Conservation (phyloP, 2,113 vertebrate genomes). For the Scomber scombrus region DNA sequence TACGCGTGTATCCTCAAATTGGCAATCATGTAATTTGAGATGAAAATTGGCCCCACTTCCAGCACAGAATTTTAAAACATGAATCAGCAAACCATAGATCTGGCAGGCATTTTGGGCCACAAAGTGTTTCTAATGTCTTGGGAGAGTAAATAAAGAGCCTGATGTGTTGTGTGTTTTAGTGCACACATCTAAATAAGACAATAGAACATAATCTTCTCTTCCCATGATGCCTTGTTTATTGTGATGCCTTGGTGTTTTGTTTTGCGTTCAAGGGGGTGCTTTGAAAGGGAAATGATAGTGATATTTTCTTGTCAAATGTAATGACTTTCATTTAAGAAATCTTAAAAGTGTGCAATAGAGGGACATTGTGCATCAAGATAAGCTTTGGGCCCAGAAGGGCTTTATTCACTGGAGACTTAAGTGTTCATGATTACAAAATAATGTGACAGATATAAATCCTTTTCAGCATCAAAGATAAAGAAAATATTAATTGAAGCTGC, state of each 20-base stretch:
- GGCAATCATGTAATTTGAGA: slow-evolving; percentile 56
- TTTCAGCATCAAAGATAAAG: slow-evolving; percentile 17
- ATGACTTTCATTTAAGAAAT: slow-evolving; percentile 73
- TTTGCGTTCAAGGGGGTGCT: slow-evolving; percentile 65
- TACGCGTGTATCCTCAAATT: slow-evolving; percentile 63
- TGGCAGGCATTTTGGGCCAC: slow-evolving; percentile 52
- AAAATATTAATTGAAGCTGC: slow-evolving; percentile 21
- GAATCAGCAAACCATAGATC: slow-evolving; percentile 43
- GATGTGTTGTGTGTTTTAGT: slow-evolving; percentile 73
- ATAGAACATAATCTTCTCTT: slow-evolving; percentile 70
- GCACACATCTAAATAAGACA: slow-evolving; percentile 74
- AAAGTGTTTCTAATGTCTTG: slow-evolving; percentile 72
- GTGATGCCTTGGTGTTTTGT: slow-evolving; percentile 65
- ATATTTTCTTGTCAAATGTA: slow-evolving; percentile 75
- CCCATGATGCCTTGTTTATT: slow-evolving; percentile 59
- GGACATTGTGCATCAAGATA: slow-evolving; percentile 55
- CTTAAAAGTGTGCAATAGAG: slow-evolving; percentile 58
- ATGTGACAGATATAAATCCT: slow-evolving; percentile 9
- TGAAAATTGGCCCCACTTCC: slow-evolving; percentile 58
- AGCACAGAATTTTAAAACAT: slow-evolving; percentile 52
- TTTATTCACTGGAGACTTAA: slow-evolving; percentile 41
- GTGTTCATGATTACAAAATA: slow-evolving; percentile 30
- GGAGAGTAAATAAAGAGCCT: slow-evolving; percentile 73
- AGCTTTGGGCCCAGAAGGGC: slow-evolving; percentile 26
- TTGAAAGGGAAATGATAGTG: slow-evolving; percentile 76